phyloP scores from a whole-genome alignment of 2,888 invertebrate genomes.

The Brachypterus glaber region DNA sequence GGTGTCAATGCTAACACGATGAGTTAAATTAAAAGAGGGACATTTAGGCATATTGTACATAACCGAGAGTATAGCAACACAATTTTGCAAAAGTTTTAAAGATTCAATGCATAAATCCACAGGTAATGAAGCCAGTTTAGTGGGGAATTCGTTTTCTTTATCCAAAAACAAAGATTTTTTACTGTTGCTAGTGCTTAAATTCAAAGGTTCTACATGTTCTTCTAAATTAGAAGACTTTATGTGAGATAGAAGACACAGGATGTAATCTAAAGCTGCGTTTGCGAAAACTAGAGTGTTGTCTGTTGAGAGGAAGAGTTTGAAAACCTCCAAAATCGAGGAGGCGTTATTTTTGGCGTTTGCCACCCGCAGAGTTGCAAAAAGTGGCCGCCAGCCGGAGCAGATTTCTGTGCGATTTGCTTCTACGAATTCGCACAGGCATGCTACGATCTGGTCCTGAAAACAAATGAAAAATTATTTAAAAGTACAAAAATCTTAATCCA shows the following conservation, averaged over 20 bases:
- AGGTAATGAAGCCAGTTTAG: conserved; percentile 27
- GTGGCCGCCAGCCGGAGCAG: conserved; percentile 89
- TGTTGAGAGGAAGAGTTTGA: conserved; percentile 85
- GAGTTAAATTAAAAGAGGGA: conserved; percentile 84
- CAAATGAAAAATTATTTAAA: conserved; percentile 1
- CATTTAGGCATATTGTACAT: conserved; percentile 95
- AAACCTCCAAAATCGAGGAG: conserved; percentile 76
- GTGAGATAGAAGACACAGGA: conserved; percentile 73
- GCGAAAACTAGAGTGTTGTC: conserved; percentile 90
- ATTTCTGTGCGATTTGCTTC: conserved; percentile 90
- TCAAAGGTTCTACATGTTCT: conserved; percentile 18
- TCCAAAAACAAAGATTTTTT: conserved; percentile 29
- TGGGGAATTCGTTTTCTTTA: conserved; percentile 29
- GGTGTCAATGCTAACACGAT: conserved; percentile 68
- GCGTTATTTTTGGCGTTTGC: conserved; percentile 63
- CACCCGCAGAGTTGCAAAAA: conserved; percentile 87
- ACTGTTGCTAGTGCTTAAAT: conserved; percentile 15
- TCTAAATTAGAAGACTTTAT: conserved; percentile 59
- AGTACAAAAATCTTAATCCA: conserved; percentile 7
- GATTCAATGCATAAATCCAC: conserved; percentile 66
- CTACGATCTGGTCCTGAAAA: conserved; percentile 70
- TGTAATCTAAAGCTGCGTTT: conserved; percentile 89
- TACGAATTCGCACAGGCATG: conserved; percentile 91
- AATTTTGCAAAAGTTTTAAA: conserved; percentile 74
- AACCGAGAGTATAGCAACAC: conserved; percentile 77